Evolutionary conservation across 2,888 invertebrate genomes (phyloP).

Genomic region (Listrodromus nycthemerus): DNA sequence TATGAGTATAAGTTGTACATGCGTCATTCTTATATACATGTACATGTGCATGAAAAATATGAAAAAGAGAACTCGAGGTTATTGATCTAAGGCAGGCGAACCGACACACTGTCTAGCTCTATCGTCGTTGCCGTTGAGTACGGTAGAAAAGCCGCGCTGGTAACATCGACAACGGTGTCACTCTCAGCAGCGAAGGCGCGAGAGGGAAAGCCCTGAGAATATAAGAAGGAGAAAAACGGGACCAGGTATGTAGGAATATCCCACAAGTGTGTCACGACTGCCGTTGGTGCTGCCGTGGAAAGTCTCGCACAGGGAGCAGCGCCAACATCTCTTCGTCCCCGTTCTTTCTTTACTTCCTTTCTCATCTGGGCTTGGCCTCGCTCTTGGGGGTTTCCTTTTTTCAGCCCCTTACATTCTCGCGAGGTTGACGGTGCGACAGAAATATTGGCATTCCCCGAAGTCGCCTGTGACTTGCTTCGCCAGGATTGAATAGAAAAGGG

Average conservation of each 20-base stretch:
- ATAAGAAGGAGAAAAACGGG: constrained; percentile 32
- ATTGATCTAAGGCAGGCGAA: constrained; percentile 19
- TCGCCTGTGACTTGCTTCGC: constrained; percentile 60
- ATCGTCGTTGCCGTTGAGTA: neutral
- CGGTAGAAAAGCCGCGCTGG: neutral
- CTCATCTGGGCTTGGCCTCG: constrained; percentile 36
- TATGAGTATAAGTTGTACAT: constrained; percentile 13
- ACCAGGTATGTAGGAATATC: constrained; percentile 35
- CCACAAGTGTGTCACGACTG: constrained; percentile 64
- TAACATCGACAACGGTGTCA: constrained; percentile 32
- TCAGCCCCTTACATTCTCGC: constrained; percentile 61
- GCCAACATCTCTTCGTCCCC: constrained; percentile 48
- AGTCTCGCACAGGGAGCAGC: constrained; percentile 33
- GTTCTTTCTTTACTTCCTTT: constrained; percentile 23
- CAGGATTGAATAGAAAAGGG: constrained; percentile 53
- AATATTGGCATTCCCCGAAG: constrained; percentile 69
- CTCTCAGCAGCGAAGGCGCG: constrained; percentile 2
- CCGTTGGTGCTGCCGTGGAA: constrained; percentile 22
- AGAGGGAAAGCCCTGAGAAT: constrained; percentile 13
- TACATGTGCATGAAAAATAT: constrained; percentile 4
- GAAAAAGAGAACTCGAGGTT: constrained; percentile 27
- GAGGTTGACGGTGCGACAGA: constrained; percentile 62
- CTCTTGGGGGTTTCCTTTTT: constrained; percentile 33
- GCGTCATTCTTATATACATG: constrained; percentile 7
- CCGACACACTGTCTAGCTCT: neutral